Conservation (phyloP, 2,888 invertebrate genomes). For the Scaptomyza cyrtandrae region DNA sequence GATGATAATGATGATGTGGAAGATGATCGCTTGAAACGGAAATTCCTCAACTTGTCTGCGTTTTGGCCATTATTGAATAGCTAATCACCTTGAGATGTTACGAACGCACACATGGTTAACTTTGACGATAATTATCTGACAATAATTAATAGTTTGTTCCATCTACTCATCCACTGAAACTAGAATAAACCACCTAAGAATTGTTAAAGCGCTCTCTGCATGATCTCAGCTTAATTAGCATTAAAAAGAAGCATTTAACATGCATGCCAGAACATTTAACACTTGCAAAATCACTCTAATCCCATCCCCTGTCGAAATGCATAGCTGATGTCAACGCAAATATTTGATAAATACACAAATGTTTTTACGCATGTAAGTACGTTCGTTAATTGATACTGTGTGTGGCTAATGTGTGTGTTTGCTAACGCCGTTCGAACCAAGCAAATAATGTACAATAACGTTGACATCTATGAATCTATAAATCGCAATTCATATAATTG, state of each 20-base stretch:
- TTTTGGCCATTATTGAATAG: conserved; percentile 38
- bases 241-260: conserved; percentile 10
- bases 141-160: conserved; percentile 24
- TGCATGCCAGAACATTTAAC: conserved; percentile 46
- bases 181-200: conserved; percentile 3
- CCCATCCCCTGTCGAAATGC: conserved; percentile 18
- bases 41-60: conserved; percentile 50
- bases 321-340: conserved; percentile 69
- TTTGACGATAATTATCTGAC: conserved; percentile 24
- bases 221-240: conserved; percentile 41
- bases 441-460: conserved; percentile 27
- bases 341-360: conserved; percentile 27
- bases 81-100: conserved; percentile 48
- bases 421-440: conserved; percentile 29
- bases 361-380: conserved; percentile 24
- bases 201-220: neutral
- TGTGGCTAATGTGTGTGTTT: conserved; percentile 27
- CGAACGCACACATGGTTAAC: conserved; percentile 24
- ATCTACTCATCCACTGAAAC: conserved; percentile 9
- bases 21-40: conserved; percentile 49
- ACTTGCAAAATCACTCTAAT: conserved; percentile 36
- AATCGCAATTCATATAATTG: neutral
- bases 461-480: conserved; percentile 28
- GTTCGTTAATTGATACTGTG: conserved; percentile 6
- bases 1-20: conserved; percentile 32